A percentile compares a stretch with the other conserved stretches of the same genome.
Evolutionary conservation across 2,113 vertebrate species (phyloP).

Genomic region (Limanda limanda): DNA sequence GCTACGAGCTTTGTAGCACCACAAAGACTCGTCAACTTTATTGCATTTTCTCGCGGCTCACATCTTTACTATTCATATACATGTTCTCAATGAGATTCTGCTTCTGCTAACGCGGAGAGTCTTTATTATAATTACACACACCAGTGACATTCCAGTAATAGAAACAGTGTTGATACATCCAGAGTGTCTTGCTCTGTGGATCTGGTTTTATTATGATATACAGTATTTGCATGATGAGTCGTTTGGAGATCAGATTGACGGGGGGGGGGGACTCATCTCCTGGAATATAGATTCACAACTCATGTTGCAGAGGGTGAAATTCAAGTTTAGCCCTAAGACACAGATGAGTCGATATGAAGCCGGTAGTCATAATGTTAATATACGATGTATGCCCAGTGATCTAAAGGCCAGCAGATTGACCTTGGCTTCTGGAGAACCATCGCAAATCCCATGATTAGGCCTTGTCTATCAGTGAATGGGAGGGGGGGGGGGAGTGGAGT

Average conservation of each 20-base stretch:
- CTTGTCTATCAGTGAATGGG: constrained; percentile 12
- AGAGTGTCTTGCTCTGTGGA: background rate
- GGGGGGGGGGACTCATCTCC: constrained; percentile 7
- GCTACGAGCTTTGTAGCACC: background rate
- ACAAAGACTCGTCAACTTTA: background rate
- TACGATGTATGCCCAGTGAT: constrained; percentile 22
- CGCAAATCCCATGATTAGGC: constrained; percentile 28
- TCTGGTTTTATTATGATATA: constrained; percentile 6
- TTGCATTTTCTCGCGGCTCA: constrained; percentile 3
- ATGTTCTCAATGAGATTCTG: background rate
- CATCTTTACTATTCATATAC: constrained; percentile 3
- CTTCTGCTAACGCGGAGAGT: background rate
- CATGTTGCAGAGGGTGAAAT: constrained; percentile 40
- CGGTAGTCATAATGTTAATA: constrained; percentile 38
- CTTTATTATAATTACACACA: background rate
- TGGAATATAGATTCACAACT: constrained; percentile 47
- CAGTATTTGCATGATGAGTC: constrained; percentile 15
- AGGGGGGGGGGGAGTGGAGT: background rate
- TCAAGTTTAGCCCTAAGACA: constrained; percentile 41
- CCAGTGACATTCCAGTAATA: background rate
- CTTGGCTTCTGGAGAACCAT: constrained; percentile 38
- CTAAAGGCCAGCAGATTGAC: constrained; percentile 26
- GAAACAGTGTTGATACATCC: background rate
- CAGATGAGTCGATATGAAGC: constrained; percentile 52
- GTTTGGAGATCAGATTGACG: constrained; percentile 17